phyloP scores from a whole-genome alignment of 2,113 vertebrate species.

The Hystrix cristata region DNA sequence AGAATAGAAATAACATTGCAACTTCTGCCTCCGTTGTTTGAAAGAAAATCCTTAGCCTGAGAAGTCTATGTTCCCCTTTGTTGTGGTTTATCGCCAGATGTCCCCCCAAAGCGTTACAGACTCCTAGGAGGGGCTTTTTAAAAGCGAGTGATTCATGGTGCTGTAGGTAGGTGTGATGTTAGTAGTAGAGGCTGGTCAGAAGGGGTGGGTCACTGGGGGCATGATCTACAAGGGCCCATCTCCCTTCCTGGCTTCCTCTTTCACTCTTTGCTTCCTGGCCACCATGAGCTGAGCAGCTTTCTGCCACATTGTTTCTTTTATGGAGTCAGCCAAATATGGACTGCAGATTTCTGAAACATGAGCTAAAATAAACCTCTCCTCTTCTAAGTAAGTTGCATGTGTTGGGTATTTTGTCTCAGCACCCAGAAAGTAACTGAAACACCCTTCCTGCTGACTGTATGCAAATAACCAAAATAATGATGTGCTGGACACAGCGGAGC shows the following conservation, averaged over 20 bases:
- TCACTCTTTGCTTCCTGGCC: not conserved
- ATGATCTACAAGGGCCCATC: not conserved
- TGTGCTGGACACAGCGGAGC: not conserved
- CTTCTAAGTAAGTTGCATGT: not conserved
- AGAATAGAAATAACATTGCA: not conserved
- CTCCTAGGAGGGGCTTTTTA: not conserved
- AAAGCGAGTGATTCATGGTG: not conserved
- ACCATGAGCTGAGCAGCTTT: not conserved
- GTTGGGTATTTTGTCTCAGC: not conserved
- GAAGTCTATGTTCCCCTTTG: not conserved
- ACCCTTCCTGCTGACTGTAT: not conserved
- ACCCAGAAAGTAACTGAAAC: not conserved
- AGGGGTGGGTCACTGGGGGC: not conserved
- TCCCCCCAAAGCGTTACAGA: not conserved
- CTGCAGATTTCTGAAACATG: not conserved
- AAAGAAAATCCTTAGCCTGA: conserved; percentile 1
- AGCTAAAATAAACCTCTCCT: not conserved
- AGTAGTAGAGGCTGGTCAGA: not conserved
- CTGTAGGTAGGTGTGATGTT: not conserved
- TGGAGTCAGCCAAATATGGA: not conserved
- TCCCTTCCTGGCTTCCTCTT: not conserved
- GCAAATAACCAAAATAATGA: not conserved
- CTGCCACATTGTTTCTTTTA: not conserved
- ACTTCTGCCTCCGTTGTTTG: not conserved
- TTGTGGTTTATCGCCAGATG: not conserved